A percentile compares a stretch with the other conserved stretches of the same genome.
phyloP scores from a whole-genome alignment of 2,888 invertebrate genomes.

The Idaea dimidiata region DNA sequence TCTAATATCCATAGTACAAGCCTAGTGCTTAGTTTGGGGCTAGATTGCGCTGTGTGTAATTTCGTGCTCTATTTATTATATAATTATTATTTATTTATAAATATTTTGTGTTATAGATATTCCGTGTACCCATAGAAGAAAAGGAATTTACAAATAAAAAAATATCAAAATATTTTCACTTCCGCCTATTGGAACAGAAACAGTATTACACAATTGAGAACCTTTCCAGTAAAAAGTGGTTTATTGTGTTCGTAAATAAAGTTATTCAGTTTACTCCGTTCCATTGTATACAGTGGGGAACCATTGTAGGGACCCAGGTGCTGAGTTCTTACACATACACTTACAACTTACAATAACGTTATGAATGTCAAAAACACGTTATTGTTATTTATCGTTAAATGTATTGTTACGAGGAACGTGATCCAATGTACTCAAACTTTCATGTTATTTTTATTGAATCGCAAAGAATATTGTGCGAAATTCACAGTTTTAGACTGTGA shows the following conservation, averaged over 20 bases:
- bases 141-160: slow-evolving; percentile 21
- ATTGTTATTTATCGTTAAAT: slow-evolving; percentile 65
- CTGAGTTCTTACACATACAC: slow-evolving; percentile 54
- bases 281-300: slow-evolving; percentile 54
- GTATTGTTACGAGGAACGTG: slow-evolving; percentile 52
- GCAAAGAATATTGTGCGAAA: no score
- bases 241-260: slow-evolving; percentile 79
- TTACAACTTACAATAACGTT: slow-evolving; percentile 64
- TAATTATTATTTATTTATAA: no score
- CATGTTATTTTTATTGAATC: background rate
- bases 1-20: no score
- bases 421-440: slow-evolving; percentile 30
- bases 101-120: no score
- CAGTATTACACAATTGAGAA: slow-evolving; percentile 58
- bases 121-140: no score
- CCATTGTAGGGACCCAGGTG: slow-evolving; percentile 69
- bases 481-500: no score
- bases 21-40: no score
- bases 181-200: slow-evolving; percentile 45
- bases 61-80: no score
- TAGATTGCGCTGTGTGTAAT: no score
- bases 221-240: slow-evolving; percentile 73
- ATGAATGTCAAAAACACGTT: slow-evolving; percentile 75
- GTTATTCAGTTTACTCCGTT: slow-evolving; percentile 73
- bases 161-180: slow-evolving; percentile 44